These are phyloP conservation scores for Scophthalmus maximus DNA, from an alignment of 2,113 vertebrate species.

Conservation along the genomic window DNA sequence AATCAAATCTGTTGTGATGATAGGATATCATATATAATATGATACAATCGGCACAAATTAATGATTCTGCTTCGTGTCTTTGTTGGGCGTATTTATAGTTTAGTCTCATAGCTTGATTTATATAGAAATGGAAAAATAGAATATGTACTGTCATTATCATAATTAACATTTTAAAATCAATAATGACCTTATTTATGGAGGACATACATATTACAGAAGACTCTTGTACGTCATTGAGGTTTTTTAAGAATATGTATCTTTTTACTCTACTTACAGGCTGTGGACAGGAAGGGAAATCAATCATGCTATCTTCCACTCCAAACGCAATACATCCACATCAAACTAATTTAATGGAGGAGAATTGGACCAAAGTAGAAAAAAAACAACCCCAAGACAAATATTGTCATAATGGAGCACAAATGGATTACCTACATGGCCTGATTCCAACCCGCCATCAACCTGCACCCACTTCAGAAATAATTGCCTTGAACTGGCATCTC, in stretches of 20 bases:
- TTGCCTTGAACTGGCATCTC: slow-evolving; percentile 42
- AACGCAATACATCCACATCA: not conserved
- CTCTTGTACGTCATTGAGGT: not conserved
- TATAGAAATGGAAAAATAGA: too few relatives aligned
- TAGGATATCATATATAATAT: not conserved
- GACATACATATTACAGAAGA: not conserved
- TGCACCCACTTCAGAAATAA: slow-evolving; percentile 38
- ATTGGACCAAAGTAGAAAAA: slow-evolving; percentile 4
- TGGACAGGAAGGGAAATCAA: slow-evolving; percentile 32
- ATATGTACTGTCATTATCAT: not conserved
- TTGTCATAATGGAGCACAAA: slow-evolving; percentile 48
- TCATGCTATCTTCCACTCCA: slow-evolving; percentile 15
- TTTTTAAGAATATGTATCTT: not conserved
- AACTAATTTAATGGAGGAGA: slow-evolving; percentile 17
- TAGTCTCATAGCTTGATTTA: too few relatives aligned
- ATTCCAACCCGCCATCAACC: slow-evolving; percentile 39
- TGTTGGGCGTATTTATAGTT: too few relatives aligned
- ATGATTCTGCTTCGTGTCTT: too few relatives aligned
- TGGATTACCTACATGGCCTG: slow-evolving; percentile 52
- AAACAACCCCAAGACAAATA: slow-evolving; percentile 30
- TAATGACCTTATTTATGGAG: not conserved
- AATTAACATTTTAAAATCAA: not conserved
- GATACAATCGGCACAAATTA: too few relatives aligned
- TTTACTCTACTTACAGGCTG: slow-evolving; percentile 16
- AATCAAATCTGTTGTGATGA: not conserved